phyloP scores from a whole-genome alignment of 2,797 vertebrate genomes.

The Delichon dasypus region DNA sequence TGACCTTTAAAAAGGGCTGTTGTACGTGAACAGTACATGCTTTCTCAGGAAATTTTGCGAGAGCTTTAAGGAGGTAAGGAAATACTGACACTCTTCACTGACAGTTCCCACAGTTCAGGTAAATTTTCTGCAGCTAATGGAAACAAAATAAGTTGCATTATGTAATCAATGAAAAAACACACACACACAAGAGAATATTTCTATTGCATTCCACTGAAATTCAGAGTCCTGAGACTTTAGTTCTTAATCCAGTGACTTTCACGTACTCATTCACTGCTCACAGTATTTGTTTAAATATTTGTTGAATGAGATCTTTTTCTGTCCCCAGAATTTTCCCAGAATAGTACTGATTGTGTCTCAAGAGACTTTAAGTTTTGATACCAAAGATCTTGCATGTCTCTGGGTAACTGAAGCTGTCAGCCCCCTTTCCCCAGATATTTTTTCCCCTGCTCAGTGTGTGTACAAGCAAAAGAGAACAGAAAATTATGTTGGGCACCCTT shows the following conservation, averaged over 20 bases:
- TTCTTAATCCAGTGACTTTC: background rate
- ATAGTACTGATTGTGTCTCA: background rate
- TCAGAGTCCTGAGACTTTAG: background rate
- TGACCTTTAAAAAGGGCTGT: background rate
- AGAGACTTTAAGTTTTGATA: background rate
- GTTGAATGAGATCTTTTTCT: background rate
- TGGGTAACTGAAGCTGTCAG: background rate
- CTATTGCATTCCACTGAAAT: background rate
- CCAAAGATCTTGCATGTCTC: background rate
- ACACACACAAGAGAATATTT: background rate
- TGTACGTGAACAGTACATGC: fast-evolving
- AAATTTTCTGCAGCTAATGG: background rate
- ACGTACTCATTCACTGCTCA: background rate
- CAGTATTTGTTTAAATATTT: background rate
- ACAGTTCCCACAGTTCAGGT: background rate
- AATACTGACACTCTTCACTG: background rate
- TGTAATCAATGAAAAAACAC: background rate
- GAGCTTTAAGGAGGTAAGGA: background rate
- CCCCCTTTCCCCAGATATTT: background rate
- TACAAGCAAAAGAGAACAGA: background rate
- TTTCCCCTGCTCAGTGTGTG: background rate
- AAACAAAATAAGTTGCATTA: background rate
- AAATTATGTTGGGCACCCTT: background rate
- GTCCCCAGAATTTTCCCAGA: background rate
- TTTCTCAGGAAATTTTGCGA: background rate